phyloP scores from a whole-genome alignment of 2,797 vertebrate genomes.

The Notolepis coatsorum region DNA sequence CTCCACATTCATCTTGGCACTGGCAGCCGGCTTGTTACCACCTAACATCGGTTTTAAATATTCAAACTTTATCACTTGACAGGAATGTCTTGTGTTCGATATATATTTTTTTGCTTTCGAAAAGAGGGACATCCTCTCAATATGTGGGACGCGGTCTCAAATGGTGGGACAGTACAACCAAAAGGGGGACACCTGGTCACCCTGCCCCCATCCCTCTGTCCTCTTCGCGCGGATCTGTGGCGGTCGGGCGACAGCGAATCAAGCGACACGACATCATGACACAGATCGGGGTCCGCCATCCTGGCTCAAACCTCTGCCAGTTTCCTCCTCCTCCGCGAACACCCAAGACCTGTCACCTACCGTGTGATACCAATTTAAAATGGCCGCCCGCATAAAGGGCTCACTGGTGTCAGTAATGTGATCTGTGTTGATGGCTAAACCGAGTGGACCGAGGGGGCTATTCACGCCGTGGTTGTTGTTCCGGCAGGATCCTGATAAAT shows the following conservation, averaged over 20 bases:
- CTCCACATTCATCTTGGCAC: too few species aligned
- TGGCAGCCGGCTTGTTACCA: too few species aligned
- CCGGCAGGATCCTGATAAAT: too few species aligned
- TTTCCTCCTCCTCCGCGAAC: slow-evolving; percentile 39
- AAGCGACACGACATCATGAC: slow-evolving; percentile 39
- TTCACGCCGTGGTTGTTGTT: slow-evolving; percentile 57
- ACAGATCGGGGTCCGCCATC: slow-evolving; percentile 39
- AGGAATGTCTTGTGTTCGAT: too few species aligned
- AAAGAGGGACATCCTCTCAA: too few species aligned
- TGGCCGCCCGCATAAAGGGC: slow-evolving; percentile 63
- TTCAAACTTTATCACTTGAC: too few species aligned
- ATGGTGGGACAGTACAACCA: too few species aligned
- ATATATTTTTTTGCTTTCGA: too few species aligned
- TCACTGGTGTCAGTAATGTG: slow-evolving; percentile 67
- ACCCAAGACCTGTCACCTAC: slow-evolving; percentile 59
- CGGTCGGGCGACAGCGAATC: slow-evolving; percentile 29
- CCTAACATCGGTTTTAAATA: too few species aligned
- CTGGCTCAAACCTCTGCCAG: slow-evolving; percentile 22
- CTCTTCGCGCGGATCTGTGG: slow-evolving; percentile 27
- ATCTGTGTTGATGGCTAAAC: slow-evolving; percentile 65
- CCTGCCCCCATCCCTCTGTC: background rate
- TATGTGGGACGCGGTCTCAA: too few species aligned
- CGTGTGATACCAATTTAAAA: slow-evolving; percentile 68
- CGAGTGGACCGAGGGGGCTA: slow-evolving; percentile 47
- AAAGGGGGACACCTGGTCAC: background rate